Conservation (phyloP, 2,888 invertebrate genomes). For the Temnothorax rugatulus region DNA sequence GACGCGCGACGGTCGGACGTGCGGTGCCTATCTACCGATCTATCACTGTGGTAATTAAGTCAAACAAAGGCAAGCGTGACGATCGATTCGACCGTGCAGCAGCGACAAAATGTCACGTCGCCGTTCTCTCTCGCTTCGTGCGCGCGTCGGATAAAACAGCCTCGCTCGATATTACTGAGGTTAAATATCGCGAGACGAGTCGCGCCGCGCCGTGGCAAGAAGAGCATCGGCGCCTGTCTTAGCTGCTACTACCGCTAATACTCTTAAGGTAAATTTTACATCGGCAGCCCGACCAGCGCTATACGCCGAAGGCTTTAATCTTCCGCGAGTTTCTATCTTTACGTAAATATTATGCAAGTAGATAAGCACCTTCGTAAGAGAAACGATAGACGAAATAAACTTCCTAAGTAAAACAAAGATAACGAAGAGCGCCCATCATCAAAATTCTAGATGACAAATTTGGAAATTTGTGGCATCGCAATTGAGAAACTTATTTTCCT, state of each 20-base stretch:
- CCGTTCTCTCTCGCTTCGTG: conserved; percentile 42
- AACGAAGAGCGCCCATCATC: neutral
- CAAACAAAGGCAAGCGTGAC: conserved; percentile 76
- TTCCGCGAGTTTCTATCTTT: conserved; percentile 45
- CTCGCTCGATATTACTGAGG: conserved; percentile 57
- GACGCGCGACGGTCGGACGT: conserved; percentile 57
- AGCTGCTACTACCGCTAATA: conserved; percentile 15
- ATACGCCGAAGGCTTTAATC: conserved; percentile 21
- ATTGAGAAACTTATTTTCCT: neutral
- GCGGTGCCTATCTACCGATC: conserved; percentile 75
- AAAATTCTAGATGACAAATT: conserved; percentile 7
- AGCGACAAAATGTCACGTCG: conserved; percentile 74
- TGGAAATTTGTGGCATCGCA: neutral
- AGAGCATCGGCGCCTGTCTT: conserved; percentile 39
- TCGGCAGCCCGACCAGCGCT: conserved; percentile 17
- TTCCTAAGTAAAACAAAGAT: neutral
- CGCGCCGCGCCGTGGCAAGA: conserved; percentile 19
- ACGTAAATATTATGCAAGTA: conserved; percentile 49
- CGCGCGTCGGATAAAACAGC: conserved; percentile 45
- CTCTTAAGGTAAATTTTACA: conserved; percentile 46
- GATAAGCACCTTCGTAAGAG: conserved; percentile 33
- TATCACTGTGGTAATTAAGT: conserved; percentile 75
- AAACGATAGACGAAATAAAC: conserved; percentile 31
- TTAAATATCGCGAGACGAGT: conserved; percentile 56
- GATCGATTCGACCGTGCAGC: conserved; percentile 72